Percentiles rank a stretch among this genome's conserved stretches.
These are phyloP conservation scores for Tetragonula clypearis DNA, from an alignment of 1,140 invertebrate species.

Conservation along the genomic window DNA sequence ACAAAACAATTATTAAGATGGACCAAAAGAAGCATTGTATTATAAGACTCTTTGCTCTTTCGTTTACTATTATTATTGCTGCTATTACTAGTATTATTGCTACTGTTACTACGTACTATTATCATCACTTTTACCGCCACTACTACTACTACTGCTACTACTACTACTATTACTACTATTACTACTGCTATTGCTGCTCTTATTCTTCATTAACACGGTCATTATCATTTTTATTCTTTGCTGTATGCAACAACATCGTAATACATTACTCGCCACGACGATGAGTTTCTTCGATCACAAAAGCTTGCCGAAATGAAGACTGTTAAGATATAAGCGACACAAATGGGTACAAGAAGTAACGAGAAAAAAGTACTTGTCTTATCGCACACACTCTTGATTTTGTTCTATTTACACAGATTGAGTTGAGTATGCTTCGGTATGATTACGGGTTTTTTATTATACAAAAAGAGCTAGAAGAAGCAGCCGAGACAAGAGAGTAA, in stretches of 20 bases:
- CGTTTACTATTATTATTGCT: background rate
- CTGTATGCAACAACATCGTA: background rate
- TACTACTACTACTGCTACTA: too few relatives aligned
- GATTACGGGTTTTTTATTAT: background rate
- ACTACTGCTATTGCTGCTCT: too few relatives aligned
- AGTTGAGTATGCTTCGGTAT: background rate
- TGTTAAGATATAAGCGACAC: constrained; percentile 11
- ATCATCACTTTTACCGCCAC: background rate
- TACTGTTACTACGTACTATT: background rate
- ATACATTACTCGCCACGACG: background rate
- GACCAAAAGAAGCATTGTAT: constrained; percentile 5
- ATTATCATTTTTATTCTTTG: background rate
- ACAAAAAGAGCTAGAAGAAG: background rate
- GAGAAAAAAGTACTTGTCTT: background rate
- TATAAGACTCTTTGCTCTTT: background rate
- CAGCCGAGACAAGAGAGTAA: background rate
- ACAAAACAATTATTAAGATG: constrained; percentile 10
- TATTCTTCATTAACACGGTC: background rate
- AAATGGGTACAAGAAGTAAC: background rate
- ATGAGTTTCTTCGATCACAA: background rate
- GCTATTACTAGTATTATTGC: background rate
- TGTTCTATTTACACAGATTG: background rate
- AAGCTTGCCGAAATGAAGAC: background rate
- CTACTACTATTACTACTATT: background rate
- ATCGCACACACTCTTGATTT: background rate